phyloP scores from a whole-genome alignment of 2,113 vertebrate genomes.

The Zosterops hypoxanthus region DNA sequence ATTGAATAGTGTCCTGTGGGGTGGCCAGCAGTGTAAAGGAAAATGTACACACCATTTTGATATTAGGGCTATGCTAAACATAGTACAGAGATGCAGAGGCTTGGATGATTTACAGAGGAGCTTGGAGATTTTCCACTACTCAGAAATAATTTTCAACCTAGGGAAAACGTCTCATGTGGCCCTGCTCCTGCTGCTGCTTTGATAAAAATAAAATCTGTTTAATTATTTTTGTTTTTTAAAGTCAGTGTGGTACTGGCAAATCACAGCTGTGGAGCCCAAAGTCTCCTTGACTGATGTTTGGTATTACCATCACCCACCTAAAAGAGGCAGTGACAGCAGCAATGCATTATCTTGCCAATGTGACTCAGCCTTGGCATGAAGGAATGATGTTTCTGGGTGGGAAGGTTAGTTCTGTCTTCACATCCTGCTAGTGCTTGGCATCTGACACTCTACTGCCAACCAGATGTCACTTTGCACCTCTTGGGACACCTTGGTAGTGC shows the following conservation, averaged over 20 bases:
- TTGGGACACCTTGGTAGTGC: neutral
- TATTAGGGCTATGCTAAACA: conserved; percentile 13
- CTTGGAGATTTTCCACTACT: conserved; percentile 15
- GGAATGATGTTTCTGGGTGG: neutral
- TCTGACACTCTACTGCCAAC: neutral
- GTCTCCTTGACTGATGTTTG: neutral
- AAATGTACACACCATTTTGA: neutral
- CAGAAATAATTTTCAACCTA: neutral
- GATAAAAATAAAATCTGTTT: neutral
- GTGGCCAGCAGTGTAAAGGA: neutral
- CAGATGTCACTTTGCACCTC: neutral
- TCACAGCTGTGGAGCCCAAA: neutral
- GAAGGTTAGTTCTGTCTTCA: neutral
- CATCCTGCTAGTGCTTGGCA: neutral
- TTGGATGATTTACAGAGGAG: neutral
- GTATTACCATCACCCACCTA: neutral
- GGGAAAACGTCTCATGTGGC: neutral
- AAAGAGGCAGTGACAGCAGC: neutral
- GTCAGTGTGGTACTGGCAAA: neutral
- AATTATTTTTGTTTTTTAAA: neutral
- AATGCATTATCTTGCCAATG: neutral
- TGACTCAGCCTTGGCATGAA: neutral
- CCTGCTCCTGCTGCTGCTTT: neutral
- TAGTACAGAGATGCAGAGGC: neutral
- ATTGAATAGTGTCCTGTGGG: neutral